These are phyloP conservation scores for Lepilemur septentrionalis DNA, from an alignment of 2,797 vertebrate genomes.

Conservation along the genomic window DNA sequence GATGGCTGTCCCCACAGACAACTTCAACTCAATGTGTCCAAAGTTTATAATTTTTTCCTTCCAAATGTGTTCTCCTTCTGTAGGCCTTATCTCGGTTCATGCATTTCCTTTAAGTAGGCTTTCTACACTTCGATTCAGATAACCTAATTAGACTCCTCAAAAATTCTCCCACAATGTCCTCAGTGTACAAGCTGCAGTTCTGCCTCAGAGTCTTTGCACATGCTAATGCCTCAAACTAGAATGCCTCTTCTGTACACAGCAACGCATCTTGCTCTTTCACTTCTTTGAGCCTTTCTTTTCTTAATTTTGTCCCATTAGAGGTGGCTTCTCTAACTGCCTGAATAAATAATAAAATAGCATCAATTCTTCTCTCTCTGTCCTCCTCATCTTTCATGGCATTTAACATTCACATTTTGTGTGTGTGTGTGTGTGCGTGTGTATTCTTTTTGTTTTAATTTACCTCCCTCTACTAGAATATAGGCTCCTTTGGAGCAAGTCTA, in stretches of 20 bases:
- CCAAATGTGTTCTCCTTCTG: not conserved
- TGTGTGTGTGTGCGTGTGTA: not conserved
- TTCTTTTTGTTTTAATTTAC: not conserved
- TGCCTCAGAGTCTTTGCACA: not conserved
- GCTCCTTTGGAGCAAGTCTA: not conserved
- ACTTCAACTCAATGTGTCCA: not conserved
- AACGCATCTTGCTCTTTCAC: not conserved
- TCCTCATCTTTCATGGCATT: not conserved
- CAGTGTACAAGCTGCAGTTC: not conserved
- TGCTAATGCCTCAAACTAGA: not conserved
- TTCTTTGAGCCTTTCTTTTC: not conserved
- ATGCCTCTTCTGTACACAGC: not conserved
- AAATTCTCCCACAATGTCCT: not conserved
- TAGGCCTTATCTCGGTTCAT: not conserved
- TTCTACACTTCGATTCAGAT: not conserved
- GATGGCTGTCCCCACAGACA: not conserved
- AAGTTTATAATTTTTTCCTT: not conserved
- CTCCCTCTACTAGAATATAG: not conserved
- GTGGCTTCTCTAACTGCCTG: not conserved
- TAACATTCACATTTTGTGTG: not conserved
- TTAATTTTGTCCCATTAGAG: not conserved
- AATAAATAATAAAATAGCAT: not conserved
- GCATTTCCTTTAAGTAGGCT: not conserved
- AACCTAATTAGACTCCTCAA: not conserved
- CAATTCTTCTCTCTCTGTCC: not conserved